Conservation (phyloP, 1,140 invertebrate species). For the Zophobas morio region DNA sequence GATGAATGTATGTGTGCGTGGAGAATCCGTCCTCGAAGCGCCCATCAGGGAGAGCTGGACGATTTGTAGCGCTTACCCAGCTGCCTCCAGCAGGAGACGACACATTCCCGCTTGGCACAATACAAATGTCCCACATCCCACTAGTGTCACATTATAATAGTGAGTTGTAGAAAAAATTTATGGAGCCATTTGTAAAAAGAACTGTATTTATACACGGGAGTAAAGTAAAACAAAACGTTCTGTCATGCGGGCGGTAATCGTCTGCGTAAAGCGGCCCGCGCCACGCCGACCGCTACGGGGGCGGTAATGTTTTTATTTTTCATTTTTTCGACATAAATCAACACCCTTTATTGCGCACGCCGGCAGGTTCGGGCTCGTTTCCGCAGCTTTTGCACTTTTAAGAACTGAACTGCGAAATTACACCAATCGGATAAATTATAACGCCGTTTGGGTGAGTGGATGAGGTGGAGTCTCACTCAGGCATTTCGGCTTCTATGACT, state of each 20-base stretch:
- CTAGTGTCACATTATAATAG: slow-evolving; percentile 57
- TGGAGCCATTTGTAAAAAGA: slow-evolving; percentile 62
- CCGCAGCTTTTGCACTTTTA: too few relatives aligned
- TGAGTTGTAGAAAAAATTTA: slow-evolving; percentile 55
- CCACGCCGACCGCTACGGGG: not conserved
- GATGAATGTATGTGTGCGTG: slow-evolving; percentile 48
- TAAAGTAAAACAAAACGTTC: slow-evolving; percentile 63
- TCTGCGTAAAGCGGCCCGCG: slow-evolving; percentile 15
- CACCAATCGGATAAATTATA: too few relatives aligned
- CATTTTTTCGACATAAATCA: slow-evolving; percentile 29
- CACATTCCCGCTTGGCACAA: slow-evolving; percentile 43
- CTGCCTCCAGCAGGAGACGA: slow-evolving; percentile 49
- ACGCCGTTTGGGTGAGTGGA: too few relatives aligned
- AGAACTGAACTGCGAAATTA: too few relatives aligned
- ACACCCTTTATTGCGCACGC: slow-evolving; percentile 8
- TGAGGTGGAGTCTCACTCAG: too few relatives aligned
- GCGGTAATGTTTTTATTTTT: slow-evolving; percentile 39
- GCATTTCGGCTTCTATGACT: too few relatives aligned
- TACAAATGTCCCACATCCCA: slow-evolving; percentile 53
- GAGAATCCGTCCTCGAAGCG: slow-evolving; percentile 51
- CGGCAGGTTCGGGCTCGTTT: not conserved
- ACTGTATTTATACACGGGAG: slow-evolving; percentile 64
- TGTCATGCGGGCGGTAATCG: slow-evolving; percentile 43
- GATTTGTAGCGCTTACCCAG: slow-evolving; percentile 56
- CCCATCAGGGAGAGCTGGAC: slow-evolving; percentile 50